Base-by-base conservation (phyloP, 1,140 invertebrate species). In the Plodia interpunctella region DNA sequence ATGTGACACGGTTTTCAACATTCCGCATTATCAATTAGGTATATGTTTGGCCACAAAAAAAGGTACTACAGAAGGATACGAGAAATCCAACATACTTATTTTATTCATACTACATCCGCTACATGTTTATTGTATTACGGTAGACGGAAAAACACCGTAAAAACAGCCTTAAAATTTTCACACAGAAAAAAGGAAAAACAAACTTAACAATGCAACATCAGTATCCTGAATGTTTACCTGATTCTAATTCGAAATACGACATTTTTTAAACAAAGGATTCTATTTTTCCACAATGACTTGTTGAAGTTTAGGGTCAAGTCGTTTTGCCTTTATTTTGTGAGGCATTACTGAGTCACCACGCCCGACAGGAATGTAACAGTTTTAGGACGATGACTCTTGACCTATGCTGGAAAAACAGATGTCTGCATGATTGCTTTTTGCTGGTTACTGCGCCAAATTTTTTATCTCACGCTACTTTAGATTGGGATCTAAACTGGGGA, bases 311-410 rank as follows among this genome's bases (percentile, higher is more conserved):
- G 30, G 30, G 8, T 32, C 30, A 32, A 4, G 8, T n/a, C 6
- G 38, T 44, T 15, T 15, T 44, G 13, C 2, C 38, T 44, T 15
- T 44, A 44, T 44, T 44, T 44, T n/a, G 38, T 44, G 13, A 44
- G 5, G n/a, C 38, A 44, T 1, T 15, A 44, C 38, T 15, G 13
- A 44, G 13, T 44, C 38, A 44, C 38, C 30, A 10, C 38, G 13
- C 38, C 38, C 13, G 38, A 5, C 63, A 55, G 64, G 68, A 64
- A 62, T 55, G 68, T 63, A 17, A 50, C 60, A 56, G 30, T 71
- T 67, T 57, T 44, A 52, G 68, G 60, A 59, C 68, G 56, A 65
- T 63, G 65, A 64, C 68, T 62, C 25, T 57, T 64, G 55, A 53
- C 63, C 60, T 55, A 63, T 57, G 53, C 57, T 32, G 38, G 51